Evolutionary conservation across 1,140 invertebrate genomes (phyloP).

Genomic region (Ptiloglossa arizonensis): DNA sequence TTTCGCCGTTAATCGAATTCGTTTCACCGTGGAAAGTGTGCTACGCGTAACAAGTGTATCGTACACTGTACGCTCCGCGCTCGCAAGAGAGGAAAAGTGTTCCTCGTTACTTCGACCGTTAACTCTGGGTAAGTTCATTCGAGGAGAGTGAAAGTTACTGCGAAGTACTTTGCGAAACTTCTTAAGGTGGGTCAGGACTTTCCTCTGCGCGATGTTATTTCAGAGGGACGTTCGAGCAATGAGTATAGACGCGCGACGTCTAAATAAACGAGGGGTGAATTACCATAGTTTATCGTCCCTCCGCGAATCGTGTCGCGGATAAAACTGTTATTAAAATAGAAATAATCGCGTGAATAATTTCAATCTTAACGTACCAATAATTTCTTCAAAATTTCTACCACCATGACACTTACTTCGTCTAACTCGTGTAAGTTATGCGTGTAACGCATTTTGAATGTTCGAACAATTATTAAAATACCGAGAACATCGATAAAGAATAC

Average conservation of each 20-base stretch:
- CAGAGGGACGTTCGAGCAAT: slow-evolving; percentile 63
- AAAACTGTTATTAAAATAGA: not conserved
- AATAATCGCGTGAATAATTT: not conserved
- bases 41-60: slow-evolving; percentile 20
- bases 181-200: slow-evolving; percentile 69
- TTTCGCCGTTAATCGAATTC: slow-evolving; percentile 1
- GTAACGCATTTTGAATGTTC: too few relatives aligned
- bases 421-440: too few relatives aligned
- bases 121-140: slow-evolving; percentile 67
- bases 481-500: too few relatives aligned
- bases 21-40: too few relatives aligned
- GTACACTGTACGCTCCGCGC: not conserved
- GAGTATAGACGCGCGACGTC: slow-evolving; percentile 39
- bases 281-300: slow-evolving; percentile 49
- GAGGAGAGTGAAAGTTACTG: slow-evolving; percentile 67
- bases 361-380: too few relatives aligned
- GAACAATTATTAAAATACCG: too few relatives aligned
- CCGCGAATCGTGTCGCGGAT: not conserved
- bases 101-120: slow-evolving; percentile 68
- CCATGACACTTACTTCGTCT: too few relatives aligned
- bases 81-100: slow-evolving; percentile 62
- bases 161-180: slow-evolving; percentile 69
- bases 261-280: slow-evolving; percentile 39
- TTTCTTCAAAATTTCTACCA: too few relatives aligned
- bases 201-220: slow-evolving; percentile 66